These are phyloP conservation scores for Coptotermes formosanus DNA, from an alignment of 1,140 invertebrate genomes.

Conservation along the genomic window DNA sequence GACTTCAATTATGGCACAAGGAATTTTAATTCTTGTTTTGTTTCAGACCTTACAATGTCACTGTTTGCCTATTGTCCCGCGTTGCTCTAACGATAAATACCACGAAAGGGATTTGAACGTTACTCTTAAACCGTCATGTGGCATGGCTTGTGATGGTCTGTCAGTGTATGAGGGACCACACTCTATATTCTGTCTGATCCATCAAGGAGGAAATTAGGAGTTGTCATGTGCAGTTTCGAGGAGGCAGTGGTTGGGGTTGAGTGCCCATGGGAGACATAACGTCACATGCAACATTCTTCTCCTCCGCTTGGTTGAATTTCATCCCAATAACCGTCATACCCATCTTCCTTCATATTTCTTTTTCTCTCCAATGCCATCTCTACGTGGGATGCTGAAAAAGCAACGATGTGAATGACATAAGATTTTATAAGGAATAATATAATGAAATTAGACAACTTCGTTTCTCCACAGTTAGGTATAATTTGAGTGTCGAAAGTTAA, in stretches of 20 bases:
- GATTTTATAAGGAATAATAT: too few species aligned
- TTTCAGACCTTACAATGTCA: too few species aligned
- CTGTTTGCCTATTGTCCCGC: too few species aligned
- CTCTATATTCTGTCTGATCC: not conserved
- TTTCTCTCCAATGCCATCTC: not conserved
- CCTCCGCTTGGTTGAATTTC: not conserved
- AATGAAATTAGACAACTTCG: too few species aligned
- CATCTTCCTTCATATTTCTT: not conserved
- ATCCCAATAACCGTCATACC: not conserved
- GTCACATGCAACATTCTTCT: conserved; percentile 5
- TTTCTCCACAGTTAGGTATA: too few species aligned
- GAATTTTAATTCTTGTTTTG: too few species aligned
- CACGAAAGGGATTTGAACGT: not conserved
- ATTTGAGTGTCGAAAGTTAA: too few species aligned
- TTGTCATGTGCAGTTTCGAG: conserved; percentile 10
- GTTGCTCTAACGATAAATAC: too few species aligned
- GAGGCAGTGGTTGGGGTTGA: not conserved
- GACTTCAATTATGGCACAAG: too few species aligned
- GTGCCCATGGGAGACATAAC: not conserved
- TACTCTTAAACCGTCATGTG: not conserved
- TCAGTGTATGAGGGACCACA: not conserved
- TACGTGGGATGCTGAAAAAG: too few species aligned
- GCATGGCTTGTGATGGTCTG: not conserved
- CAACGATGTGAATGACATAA: too few species aligned
- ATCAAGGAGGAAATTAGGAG: conserved; percentile 3